Conservation (phyloP, 2,888 invertebrate species). For the Melinopterus prodromus region DNA sequence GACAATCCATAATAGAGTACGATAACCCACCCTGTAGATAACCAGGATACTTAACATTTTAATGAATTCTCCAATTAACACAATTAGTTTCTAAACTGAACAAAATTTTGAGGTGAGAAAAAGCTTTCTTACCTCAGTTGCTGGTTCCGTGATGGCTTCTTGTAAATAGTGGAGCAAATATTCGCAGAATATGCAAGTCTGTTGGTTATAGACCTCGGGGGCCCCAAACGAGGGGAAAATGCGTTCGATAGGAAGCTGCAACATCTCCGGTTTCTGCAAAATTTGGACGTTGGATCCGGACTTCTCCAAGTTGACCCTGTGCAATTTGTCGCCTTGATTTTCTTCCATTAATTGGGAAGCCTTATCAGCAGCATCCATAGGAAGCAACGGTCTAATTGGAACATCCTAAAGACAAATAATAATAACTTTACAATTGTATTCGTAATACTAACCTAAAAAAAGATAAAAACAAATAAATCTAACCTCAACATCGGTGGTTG, state of each 20-base stretch:
- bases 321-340: constrained; percentile 30
- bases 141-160: constrained; percentile 72
- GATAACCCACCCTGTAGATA: no score
- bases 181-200: constrained; percentile 81
- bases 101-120: constrained; percentile 22
- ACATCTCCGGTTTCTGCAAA: constrained; percentile 49
- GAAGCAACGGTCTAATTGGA: constrained; percentile 70
- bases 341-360: constrained; percentile 48
- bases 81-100: no score
- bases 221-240: constrained; percentile 57
- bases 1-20: no score
- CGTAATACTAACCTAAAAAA: neutral
- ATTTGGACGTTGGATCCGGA: constrained; percentile 39
- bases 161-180: constrained; percentile 84
- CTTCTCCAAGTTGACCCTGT: constrained; percentile 31
- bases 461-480: neutral
- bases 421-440: neutral
- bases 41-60: no score
- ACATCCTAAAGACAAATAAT: constrained; percentile 38
- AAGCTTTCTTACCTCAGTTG: constrained; percentile 67
- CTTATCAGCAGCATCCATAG: constrained; percentile 62
- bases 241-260: constrained; percentile 65
- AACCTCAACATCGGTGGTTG: constrained; percentile 43
- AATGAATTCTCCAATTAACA: no score
- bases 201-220: constrained; percentile 57